Evolutionary conservation across 2,888 invertebrate genomes (phyloP).

Genomic region (Bimastos eiseni): DNA sequence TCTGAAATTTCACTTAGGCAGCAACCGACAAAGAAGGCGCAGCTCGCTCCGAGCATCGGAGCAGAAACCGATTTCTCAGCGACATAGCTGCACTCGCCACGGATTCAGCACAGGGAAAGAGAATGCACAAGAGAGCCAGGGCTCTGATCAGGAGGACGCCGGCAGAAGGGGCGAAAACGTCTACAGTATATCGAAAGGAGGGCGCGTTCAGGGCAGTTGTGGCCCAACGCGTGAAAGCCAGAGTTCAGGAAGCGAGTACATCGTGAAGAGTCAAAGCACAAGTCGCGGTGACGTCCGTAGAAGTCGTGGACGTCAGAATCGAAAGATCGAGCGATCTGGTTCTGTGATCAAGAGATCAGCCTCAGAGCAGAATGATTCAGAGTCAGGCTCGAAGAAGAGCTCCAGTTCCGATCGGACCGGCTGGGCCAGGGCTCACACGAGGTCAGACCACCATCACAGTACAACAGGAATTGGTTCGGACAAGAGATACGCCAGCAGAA

Average conservation of each 20-base stretch:
- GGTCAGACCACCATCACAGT: neutral
- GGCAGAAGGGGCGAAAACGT: neutral
- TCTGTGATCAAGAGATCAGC: too few relatives aligned
- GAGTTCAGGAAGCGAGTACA: neutral
- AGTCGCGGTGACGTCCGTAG: neutral
- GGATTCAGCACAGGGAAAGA: slow-evolving; percentile 3
- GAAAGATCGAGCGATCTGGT: neutral
- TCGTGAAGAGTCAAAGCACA: neutral
- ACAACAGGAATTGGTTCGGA: neutral
- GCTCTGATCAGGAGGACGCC: neutral
- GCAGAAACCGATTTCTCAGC: neutral
- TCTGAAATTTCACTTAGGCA: neutral
- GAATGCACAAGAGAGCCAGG: neutral
- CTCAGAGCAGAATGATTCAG: too few relatives aligned
- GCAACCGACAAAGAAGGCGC: neutral
- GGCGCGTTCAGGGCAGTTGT: neutral
- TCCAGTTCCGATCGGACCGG: neutral
- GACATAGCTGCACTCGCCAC: neutral
- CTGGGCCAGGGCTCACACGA: neutral
- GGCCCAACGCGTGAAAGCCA: neutral
- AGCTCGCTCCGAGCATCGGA: neutral
- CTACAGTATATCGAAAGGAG: neutral
- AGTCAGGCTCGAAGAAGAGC: neutral
- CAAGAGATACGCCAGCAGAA: neutral
- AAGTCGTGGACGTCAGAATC: neutral